Percentiles rank a stretch among this genome's conserved stretches.
Evolutionary conservation across 2,797 vertebrate species (phyloP).

Genomic region (Oryzias sinensis): DNA sequence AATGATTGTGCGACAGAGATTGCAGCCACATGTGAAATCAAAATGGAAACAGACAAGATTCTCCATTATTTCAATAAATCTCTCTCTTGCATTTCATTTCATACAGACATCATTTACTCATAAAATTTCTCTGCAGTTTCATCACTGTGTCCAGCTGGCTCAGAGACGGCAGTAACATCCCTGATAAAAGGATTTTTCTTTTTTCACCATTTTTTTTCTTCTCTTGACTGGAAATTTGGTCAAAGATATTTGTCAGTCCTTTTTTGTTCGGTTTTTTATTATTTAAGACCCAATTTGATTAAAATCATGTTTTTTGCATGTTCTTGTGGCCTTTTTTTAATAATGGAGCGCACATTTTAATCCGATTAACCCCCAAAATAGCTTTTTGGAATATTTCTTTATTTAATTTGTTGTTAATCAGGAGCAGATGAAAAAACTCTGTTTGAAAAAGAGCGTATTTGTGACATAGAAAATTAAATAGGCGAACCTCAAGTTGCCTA

Average conservation of each 20-base stretch:
- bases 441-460: too few relatives aligned
- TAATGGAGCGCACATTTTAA: too few relatives aligned
- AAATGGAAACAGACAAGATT: slow-evolving; percentile 52
- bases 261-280: background rate
- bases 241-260: slow-evolving; percentile 4
- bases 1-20: slow-evolving; percentile 46
- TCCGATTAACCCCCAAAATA: too few relatives aligned
- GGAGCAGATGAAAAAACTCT: too few relatives aligned
- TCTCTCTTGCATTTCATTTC: slow-evolving; percentile 57
- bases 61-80: slow-evolving; percentile 70
- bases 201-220: slow-evolving; percentile 13
- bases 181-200: slow-evolving; percentile 27
- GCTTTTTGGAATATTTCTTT: too few relatives aligned
- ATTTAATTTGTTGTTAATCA: too few relatives aligned
- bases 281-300: too few relatives aligned
- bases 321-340: too few relatives aligned
- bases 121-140: slow-evolving; percentile 72
- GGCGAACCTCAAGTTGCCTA: too few relatives aligned
- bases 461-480: too few relatives aligned
- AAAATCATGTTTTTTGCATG: too few relatives aligned
- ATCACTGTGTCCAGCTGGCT: slow-evolving; percentile 66
- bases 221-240: slow-evolving; percentile 26
- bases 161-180: slow-evolving; percentile 37
- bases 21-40: slow-evolving; percentile 68
- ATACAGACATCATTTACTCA: slow-evolving; percentile 51